A percentile compares a stretch with the other conserved stretches of the same genome.
Conservation (phyloP, 2,888 invertebrate genomes). For the Catocala sponsa region DNA sequence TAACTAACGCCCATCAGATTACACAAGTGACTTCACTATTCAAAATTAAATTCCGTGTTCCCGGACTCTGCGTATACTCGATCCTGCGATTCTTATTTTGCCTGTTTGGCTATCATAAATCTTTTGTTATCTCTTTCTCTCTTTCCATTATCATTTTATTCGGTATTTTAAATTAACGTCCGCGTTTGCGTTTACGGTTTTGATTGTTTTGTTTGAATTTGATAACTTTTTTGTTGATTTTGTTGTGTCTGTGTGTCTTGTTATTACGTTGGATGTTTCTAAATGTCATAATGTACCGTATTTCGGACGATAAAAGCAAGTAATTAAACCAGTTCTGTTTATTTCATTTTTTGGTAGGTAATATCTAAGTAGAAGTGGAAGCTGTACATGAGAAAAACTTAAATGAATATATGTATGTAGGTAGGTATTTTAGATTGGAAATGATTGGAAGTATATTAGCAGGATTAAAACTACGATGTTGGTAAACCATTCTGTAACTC, state of each 20-base stretch:
- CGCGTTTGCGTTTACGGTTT: constrained; percentile 35
- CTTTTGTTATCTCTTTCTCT: constrained; percentile 60
- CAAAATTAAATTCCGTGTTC: constrained; percentile 49
- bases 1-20: constrained; percentile 30
- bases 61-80: constrained; percentile 22
- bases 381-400: no score
- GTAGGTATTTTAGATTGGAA: no score
- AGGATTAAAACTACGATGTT: no score
- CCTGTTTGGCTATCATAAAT: constrained; percentile 62
- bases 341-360: no score
- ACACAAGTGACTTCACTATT: constrained; percentile 46
- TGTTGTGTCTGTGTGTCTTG: background rate
- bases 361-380: no score
- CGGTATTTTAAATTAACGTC: constrained; percentile 42
- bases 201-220: constrained; percentile 25
- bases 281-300: no score
- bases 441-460: no score
- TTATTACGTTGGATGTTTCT: no score
- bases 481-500: no score
- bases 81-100: constrained; percentile 55
- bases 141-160: constrained; percentile 62
- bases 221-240: constrained; percentile 17
- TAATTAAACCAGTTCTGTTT: no score
- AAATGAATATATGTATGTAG: no score
- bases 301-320: no score